Evolutionary conservation across 2,888 invertebrate genomes (phyloP).

Genomic region (Limnephilus lunatus): DNA sequence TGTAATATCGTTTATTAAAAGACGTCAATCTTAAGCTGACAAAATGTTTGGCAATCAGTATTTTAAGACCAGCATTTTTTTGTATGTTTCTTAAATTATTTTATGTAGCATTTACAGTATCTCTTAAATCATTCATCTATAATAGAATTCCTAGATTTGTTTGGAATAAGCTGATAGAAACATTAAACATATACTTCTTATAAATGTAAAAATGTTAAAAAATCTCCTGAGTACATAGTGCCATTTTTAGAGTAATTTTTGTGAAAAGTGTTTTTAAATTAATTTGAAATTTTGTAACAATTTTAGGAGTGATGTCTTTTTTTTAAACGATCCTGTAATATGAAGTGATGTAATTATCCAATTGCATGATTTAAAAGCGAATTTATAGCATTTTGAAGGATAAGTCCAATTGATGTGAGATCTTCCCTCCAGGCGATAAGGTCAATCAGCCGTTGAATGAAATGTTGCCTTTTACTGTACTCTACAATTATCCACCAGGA

Average conservation of each 20-base stretch:
- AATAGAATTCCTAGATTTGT: background rate
- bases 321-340: background rate
- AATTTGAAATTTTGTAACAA: background rate
- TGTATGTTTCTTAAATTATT: background rate
- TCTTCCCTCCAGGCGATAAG: conserved; percentile 28
- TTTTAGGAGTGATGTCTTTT: conserved; percentile 33
- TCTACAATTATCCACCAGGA: conserved; percentile 7
- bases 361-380: conserved; percentile 33
- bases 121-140: background rate
- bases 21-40: conserved; percentile 18
- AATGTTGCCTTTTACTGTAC: conserved; percentile 30
- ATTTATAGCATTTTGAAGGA: conserved; percentile 7
- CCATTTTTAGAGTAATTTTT: conserved; percentile 19
- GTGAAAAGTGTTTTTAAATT: background rate
- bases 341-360: conserved; percentile 14
- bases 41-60: background rate
- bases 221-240: background rate
- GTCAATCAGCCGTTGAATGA: background rate
- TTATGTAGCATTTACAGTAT: background rate
- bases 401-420: background rate
- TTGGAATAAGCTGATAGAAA: background rate
- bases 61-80: background rate
- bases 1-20: background rate
- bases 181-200: background rate
- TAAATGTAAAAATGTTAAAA: background rate